Evolutionary conservation across 2,113 vertebrate species (phyloP).

Genomic region (Scopus umbretta): DNA sequence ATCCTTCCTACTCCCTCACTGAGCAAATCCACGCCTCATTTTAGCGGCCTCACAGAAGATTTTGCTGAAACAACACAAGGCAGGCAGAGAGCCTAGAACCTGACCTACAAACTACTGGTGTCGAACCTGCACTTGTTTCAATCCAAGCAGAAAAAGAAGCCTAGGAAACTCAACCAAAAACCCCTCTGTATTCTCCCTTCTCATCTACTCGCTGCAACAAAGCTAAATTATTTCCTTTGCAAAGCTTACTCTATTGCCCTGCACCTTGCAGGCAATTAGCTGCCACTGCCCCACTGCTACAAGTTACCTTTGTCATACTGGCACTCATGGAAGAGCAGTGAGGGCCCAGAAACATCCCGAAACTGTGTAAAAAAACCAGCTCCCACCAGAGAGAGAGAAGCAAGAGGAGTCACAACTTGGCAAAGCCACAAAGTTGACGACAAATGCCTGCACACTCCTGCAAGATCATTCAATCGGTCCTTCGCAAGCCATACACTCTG

Average conservation of each 20-base stretch:
- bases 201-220: neutral
- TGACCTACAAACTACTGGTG: neutral
- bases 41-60: fast-evolving
- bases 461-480: neutral
- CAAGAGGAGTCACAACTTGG: neutral
- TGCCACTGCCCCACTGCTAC: neutral
- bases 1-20: neutral
- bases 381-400: neutral
- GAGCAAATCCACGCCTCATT: neutral
- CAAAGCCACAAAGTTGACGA: neutral
- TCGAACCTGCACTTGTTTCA: neutral
- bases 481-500: neutral
- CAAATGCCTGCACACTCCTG: neutral
- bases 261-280: neutral
- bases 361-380: neutral
- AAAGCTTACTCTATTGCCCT: neutral
- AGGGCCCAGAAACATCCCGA: neutral
- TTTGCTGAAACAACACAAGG: fast-evolving
- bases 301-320: neutral
- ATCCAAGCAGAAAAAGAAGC: neutral
- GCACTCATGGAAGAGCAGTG: neutral
- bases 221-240: neutral
- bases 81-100: neutral
- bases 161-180: neutral
- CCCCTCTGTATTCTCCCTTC: neutral